A percentile compares a stretch with the other conserved stretches of the same genome.
phyloP scores from a whole-genome alignment of 2,113 vertebrate genomes.

The Maccullochella peelii region DNA sequence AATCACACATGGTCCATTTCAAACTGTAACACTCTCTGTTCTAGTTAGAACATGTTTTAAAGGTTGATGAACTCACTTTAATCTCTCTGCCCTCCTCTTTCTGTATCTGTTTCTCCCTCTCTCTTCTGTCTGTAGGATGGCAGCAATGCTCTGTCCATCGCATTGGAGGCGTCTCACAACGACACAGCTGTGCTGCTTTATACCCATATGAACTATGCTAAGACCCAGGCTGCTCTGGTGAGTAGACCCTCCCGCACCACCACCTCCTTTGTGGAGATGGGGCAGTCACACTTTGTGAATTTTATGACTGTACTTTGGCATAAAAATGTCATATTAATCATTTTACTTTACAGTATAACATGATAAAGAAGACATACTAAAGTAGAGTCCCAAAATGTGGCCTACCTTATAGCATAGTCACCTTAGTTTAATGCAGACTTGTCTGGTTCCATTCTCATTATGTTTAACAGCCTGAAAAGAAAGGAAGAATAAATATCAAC shows the following conservation, averaged over 20 bases:
- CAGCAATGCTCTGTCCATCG: slow-evolving; percentile 92
- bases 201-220: slow-evolving; percentile 86
- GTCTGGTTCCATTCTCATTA: not conserved
- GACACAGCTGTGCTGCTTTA: slow-evolving; percentile 93
- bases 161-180: slow-evolving; percentile 91
- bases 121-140: slow-evolving; percentile 87
- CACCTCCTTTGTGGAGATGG: not conserved
- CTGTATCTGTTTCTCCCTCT: slow-evolving; percentile 9
- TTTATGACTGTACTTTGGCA: too few relatives aligned
- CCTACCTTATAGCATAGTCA: not conserved
- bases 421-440: not conserved
- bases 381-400: not conserved
- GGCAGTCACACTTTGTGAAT: not conserved
- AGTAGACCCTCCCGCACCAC: slow-evolving; percentile 53
- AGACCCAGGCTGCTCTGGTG: slow-evolving; percentile 82
- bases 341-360: not conserved
- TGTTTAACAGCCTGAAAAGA: not conserved
- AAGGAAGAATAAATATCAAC: not conserved
- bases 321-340: not conserved
- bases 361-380: too few relatives aligned
- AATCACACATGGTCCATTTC: slow-evolving; percentile 19
- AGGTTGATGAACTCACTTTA: slow-evolving; percentile 10
- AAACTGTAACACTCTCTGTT: slow-evolving; percentile 1
- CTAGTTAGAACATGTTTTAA: slow-evolving; percentile 1
- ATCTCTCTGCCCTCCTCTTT: not conserved